A percentile compares a stretch with the other conserved stretches of the same genome.
Conservation (phyloP, 2,113 vertebrate species). For the Gallinago jamesoni region DNA sequence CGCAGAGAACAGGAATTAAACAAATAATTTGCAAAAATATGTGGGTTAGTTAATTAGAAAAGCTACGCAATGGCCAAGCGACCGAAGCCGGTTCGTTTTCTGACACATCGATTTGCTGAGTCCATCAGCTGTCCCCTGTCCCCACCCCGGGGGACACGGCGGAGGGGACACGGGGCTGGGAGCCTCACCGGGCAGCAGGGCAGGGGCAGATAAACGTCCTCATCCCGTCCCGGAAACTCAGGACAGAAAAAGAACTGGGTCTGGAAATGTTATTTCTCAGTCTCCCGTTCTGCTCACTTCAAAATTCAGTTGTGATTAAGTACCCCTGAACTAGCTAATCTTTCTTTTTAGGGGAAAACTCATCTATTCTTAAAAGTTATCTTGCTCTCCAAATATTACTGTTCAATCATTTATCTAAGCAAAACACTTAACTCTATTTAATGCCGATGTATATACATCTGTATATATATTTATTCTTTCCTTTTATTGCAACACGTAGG, state of each 20-base stretch:
- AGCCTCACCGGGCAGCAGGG: background rate
- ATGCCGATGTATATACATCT: rapidly evolving
- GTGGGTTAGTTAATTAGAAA: background rate
- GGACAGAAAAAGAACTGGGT: background rate
- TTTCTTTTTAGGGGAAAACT: background rate
- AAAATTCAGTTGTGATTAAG: background rate
- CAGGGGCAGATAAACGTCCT: background rate
- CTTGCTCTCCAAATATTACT: background rate
- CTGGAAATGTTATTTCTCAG: background rate
- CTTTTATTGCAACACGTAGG: background rate
- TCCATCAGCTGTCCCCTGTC: background rate
- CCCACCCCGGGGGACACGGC: background rate
- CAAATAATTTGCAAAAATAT: background rate
- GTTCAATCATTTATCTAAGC: background rate
- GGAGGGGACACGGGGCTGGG: background rate
- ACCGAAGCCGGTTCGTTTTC: background rate
- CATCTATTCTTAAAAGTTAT: background rate
- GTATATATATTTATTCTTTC: background rate
- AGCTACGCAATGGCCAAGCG: background rate
- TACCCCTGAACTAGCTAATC: background rate
- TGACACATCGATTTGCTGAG: background rate
- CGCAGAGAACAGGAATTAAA: background rate
- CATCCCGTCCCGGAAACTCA: background rate
- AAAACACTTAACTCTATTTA: background rate
- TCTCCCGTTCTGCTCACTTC: background rate